Percentiles rank a stretch among this genome's conserved stretches.
phyloP scores from a whole-genome alignment of 2,888 invertebrate genomes.

The Protonemura montana region DNA sequence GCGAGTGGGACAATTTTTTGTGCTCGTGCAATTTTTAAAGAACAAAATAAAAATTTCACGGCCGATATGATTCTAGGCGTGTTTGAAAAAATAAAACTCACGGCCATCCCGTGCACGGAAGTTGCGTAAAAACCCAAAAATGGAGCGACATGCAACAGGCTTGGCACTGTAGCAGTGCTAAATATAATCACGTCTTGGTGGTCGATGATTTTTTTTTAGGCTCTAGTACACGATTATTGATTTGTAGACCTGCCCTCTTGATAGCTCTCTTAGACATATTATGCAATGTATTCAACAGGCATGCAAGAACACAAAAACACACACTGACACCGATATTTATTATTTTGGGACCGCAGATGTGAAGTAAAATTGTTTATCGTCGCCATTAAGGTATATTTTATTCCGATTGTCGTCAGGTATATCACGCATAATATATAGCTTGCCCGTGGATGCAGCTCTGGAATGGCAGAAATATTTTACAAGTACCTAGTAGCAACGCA shows the following conservation, averaged over 20 bases:
- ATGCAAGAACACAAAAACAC: neutral
- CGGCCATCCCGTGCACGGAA: neutral
- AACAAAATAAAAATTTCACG: no score
- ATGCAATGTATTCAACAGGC: neutral
- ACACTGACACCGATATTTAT: neutral
- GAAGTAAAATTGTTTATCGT: neutral
- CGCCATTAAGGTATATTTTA: neutral
- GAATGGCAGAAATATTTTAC: neutral
- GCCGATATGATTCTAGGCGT: no score
- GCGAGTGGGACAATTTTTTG: neutral
- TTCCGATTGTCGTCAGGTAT: neutral
- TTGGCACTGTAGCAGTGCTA: slow-evolving; percentile 7
- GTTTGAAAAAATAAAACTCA: no score
- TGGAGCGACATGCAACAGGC: neutral
- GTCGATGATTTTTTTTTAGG: neutral
- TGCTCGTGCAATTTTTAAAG: neutral
- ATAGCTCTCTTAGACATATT: neutral
- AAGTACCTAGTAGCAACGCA: slow-evolving; percentile 8
- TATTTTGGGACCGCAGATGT: neutral
- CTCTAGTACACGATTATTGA: slow-evolving; percentile 7
- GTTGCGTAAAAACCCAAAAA: neutral
- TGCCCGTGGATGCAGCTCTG: slow-evolving; percentile 17
- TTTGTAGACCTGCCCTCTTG: neutral
- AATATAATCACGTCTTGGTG: slow-evolving; percentile 1
- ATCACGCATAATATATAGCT: slow-evolving; percentile 17